Percentiles rank a stretch among this genome's conserved stretches.
Conservation (phyloP, 2,888 invertebrate species). For the Napeogenes inachia region DNA sequence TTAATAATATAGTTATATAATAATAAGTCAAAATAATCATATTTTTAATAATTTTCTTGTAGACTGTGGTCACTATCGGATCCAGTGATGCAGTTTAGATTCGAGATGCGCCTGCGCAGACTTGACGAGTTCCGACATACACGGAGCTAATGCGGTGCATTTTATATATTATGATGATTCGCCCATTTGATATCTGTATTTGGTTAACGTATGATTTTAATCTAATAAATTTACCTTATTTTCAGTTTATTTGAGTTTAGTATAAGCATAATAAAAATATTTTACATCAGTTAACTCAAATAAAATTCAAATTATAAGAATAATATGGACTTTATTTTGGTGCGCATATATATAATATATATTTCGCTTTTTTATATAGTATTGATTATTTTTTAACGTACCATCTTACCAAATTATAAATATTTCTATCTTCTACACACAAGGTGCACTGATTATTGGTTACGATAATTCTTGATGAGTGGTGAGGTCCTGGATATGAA, state of each 20-base stretch:
- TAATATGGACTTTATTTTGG: no score
- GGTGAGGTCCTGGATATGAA: constrained; percentile 23
- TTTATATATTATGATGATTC: constrained; percentile 24
- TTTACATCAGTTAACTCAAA: no score
- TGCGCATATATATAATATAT: no score
- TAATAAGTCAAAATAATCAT: no score
- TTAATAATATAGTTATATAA: no score
- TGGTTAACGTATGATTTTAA: background rate
- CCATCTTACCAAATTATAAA: background rate
- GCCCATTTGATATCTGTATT: constrained; percentile 10
- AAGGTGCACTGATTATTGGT: constrained; percentile 24
- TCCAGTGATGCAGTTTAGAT: constrained; percentile 63
- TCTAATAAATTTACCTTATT: no score
- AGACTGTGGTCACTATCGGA: constrained; percentile 33
- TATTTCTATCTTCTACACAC: constrained; percentile 13
- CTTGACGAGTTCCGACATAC: constrained; percentile 39
- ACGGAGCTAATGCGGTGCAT: constrained; percentile 33
- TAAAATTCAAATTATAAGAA: no score
- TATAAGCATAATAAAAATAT: no score
- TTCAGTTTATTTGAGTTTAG: no score
- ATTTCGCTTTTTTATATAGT: background rate
- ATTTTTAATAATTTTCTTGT: constrained; percentile 8
- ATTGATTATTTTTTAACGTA: background rate
- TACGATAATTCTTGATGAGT: constrained; percentile 23
- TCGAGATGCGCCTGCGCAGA: constrained; percentile 38